phyloP scores from a whole-genome alignment of 1,140 invertebrate species.

The Lordiphosa mommai region DNA sequence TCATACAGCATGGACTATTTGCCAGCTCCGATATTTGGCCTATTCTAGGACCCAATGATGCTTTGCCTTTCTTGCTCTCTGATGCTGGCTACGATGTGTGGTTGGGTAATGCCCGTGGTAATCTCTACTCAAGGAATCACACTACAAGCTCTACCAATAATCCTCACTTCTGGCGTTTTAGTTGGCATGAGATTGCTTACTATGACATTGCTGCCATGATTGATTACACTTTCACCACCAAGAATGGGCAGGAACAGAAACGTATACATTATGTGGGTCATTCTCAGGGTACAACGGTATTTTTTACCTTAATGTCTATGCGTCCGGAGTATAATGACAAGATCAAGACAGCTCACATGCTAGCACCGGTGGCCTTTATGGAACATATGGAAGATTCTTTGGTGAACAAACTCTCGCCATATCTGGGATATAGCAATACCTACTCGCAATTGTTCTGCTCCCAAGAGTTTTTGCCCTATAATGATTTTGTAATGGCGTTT shows the following conservation, averaged over 20 bases:
- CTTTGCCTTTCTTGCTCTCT: constrained; percentile 82
- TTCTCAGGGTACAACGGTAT: constrained; percentile 82
- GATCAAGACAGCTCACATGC: constrained; percentile 81
- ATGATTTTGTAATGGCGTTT: constrained; percentile 39
- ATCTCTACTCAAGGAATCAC: constrained; percentile 83
- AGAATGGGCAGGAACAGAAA: constrained; percentile 75
- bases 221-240: constrained; percentile 82
- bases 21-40: constrained; percentile 82
- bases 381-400: constrained; percentile 15
- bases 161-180: constrained; percentile 79
- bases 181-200: constrained; percentile 86
- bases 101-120: constrained; percentile 86
- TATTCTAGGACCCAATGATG: constrained; percentile 78
- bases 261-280: constrained; percentile 79
- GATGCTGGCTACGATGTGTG: constrained; percentile 87
- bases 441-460: constrained; percentile 45
- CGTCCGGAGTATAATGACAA: constrained; percentile 85
- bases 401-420: constrained; percentile 26
- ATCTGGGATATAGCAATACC: constrained; percentile 56
- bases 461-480: constrained; percentile 47
- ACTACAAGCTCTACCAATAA: constrained; percentile 72
- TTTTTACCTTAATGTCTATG: constrained; percentile 83
- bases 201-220: constrained; percentile 86
- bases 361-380: constrained; percentile 82
- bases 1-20: constrained; percentile 84